These are phyloP conservation scores for Blennius ocellaris DNA, from an alignment of 2,113 vertebrate species.

Conservation along the genomic window DNA sequence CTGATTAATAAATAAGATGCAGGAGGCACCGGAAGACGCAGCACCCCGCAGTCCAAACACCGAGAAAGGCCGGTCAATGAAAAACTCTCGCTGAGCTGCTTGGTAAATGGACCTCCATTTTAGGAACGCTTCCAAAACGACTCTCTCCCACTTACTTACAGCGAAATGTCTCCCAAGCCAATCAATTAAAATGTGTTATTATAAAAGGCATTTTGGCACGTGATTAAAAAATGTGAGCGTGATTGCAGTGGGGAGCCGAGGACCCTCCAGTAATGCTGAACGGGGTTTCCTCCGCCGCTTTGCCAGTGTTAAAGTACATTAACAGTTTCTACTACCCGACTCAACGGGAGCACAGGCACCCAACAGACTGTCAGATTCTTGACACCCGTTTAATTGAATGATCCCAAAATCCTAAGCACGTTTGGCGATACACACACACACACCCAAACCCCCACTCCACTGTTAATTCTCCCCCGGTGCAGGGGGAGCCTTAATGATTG, in stretches of 20 bases:
- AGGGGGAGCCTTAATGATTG: conserved; percentile 79
- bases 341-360: conserved; percentile 65
- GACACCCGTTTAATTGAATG: conserved; percentile 77
- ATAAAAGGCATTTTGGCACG: conserved; percentile 79
- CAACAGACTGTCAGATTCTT: conserved; percentile 69
- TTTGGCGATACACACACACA: conserved; percentile 23
- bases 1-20: conserved; percentile 69
- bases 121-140: conserved; percentile 60
- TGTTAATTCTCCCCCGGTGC: conserved; percentile 75
- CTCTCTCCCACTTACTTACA: conserved; percentile 42
- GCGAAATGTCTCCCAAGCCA: conserved; percentile 76
- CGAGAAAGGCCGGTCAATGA: conserved; percentile 52
- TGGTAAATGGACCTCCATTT: conserved; percentile 60
- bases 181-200: conserved; percentile 79
- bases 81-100: conserved; percentile 35
- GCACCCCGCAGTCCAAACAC: conserved; percentile 57
- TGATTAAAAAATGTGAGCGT: conserved; percentile 79
- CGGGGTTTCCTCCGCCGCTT: conserved; percentile 70
- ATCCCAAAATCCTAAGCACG: conserved; percentile 70
- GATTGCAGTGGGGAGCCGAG: conserved; percentile 81
- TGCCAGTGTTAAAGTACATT: conserved; percentile 64
- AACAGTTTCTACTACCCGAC: conserved; percentile 59
- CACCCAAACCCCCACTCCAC: conserved; percentile 49
- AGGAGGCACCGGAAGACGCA: conserved; percentile 21
- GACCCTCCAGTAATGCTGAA: conserved; percentile 69